Evolutionary conservation across 2,113 vertebrate genomes (phyloP), one percentile per base, ranked within the genome.

Genomic region (Etheostoma spectabile): DNA sequence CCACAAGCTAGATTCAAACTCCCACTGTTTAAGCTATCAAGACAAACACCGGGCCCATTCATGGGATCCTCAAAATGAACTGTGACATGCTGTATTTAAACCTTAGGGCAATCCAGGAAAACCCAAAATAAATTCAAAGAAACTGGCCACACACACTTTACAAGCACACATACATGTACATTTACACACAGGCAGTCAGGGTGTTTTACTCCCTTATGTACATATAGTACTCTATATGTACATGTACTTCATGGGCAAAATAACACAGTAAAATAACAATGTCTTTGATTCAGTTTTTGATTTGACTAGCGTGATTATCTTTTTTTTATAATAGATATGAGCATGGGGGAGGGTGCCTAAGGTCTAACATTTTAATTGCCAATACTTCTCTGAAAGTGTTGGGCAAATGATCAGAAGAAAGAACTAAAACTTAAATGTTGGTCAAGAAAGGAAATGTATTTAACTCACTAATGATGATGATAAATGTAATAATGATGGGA

Each of bases 11-110:
- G 68, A 88, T 90, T 60, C 73, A 75, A 84, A 79, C 75, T 77
- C 69, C 73, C 69, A 79, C 61, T 92, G 90, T 93, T 95, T 93
- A 91, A 82, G 59, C 82, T 92, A 93, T 89, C 79, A 80, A 77
- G 85, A 65, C 56, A 91, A 92, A 93, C 86, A 86, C 35, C 18
- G 64, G 64, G 63, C 75, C 65, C 75, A 63, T 57, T 71, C 22
- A 21, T 62, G 56, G 62, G 73, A 78, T 83, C 65, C 73, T 83
- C 33, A 62, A 91, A 90, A 87, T 42, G 21, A 78, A 69, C 82
- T 64, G 45, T 74, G 77, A 79, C 78, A 82, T 53, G 19, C 42
- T 84, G 35, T 64, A 80, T 82, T 90, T 90, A 80, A 92, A 78
- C 73, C 57, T 68, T 84, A 82, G 55, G 87, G 82, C 90, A 92